Evolutionary conservation across 2,797 vertebrate species (phyloP).

Genomic region (Cygnus olor): DNA sequence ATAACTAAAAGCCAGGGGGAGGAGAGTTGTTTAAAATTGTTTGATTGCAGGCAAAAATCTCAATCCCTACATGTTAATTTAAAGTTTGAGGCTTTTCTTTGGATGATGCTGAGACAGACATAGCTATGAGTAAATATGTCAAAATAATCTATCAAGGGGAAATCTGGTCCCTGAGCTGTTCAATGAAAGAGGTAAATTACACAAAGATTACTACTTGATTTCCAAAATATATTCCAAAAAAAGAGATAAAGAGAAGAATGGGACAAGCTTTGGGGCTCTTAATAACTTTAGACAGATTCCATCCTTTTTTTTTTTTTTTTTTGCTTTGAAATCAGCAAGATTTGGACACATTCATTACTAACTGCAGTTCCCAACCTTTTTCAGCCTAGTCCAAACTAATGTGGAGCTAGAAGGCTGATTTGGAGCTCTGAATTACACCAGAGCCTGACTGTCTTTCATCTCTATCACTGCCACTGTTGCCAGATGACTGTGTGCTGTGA

Average conservation of each 20-base stretch:
- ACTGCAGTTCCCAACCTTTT: background rate
- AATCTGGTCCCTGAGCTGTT: slow-evolving; percentile 62
- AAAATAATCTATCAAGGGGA: slow-evolving; percentile 75
- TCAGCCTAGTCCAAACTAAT: background rate
- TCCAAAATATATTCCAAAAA: background rate
- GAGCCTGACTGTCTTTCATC: background rate
- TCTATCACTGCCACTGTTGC: background rate
- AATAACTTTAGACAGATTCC: background rate
- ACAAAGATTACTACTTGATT: background rate
- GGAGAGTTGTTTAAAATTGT: background rate
- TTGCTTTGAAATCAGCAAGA: background rate
- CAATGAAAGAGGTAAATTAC: slow-evolving; percentile 21
- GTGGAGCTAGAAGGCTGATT: background rate
- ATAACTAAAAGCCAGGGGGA: background rate
- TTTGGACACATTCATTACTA: background rate
- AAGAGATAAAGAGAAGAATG: background rate
- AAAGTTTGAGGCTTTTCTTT: slow-evolving; percentile 65
- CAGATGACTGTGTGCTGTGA: fast-evolving
- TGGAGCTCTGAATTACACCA: background rate
- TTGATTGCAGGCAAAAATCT: background rate
- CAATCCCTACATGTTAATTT: slow-evolving; percentile 55
- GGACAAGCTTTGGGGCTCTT: background rate
- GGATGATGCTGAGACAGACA: slow-evolving; percentile 75
- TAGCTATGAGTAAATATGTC: slow-evolving; percentile 77
- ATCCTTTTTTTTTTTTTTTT: too few species aligned